Evolutionary conservation across 2,113 vertebrate species (phyloP).

Genomic region (Nycticryphes semicollaris): DNA sequence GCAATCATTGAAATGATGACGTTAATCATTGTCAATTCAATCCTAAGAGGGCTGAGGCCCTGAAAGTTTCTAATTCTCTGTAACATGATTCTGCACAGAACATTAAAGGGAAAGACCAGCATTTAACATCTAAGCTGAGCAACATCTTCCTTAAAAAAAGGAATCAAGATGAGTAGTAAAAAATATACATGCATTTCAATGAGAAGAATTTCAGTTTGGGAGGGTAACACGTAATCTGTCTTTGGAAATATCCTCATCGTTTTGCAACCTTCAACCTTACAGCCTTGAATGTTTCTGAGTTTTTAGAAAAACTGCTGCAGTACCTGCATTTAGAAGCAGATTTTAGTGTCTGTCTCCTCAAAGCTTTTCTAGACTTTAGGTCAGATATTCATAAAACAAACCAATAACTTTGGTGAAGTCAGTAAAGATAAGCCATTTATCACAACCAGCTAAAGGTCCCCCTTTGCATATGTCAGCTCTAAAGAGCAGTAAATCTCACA

Average conservation of each 20-base stretch:
- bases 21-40: constrained; percentile 10
- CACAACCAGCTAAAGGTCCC: background rate
- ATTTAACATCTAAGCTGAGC: background rate
- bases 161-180: background rate
- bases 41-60: background rate
- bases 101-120: background rate
- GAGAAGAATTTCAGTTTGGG: background rate
- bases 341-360: background rate
- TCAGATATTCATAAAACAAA: background rate
- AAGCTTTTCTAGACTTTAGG: constrained; percentile 16
- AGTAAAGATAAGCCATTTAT: background rate
- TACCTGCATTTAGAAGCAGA: background rate
- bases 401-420: background rate
- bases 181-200: background rate
- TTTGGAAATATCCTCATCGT: background rate
- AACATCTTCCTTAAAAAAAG: background rate
- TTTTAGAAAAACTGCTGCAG: background rate
- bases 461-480: constrained; percentile 35
- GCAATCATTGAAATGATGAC: background rate
- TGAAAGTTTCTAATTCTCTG: constrained; percentile 33
- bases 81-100: background rate
- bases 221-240: background rate
- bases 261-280: background rate
- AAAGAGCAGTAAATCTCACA: constrained; percentile 4
- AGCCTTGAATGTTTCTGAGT: background rate